phyloP scores from a whole-genome alignment of 2,888 invertebrate genomes.

The Bombylius major region DNA sequence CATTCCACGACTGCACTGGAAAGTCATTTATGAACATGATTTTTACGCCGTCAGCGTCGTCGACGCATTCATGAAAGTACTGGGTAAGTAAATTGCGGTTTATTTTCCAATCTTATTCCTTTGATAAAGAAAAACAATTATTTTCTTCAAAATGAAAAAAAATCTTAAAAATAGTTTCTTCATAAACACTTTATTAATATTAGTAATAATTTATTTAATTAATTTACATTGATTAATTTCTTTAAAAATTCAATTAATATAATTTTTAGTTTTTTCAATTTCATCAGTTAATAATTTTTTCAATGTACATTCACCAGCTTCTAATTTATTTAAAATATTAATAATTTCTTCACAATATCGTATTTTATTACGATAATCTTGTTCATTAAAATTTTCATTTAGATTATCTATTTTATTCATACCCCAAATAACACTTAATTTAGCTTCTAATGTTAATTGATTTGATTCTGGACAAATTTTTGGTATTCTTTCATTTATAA shows the following conservation, averaged over 20 bases:
- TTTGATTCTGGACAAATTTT: constrained; percentile 32
- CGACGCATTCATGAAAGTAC: no score
- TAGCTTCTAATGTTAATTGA: constrained; percentile 34
- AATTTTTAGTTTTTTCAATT: constrained; percentile 16
- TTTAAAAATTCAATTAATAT: background rate
- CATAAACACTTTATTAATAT: no score
- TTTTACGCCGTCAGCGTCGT: no score
- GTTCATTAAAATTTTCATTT: constrained; percentile 24
- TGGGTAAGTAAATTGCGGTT: no score
- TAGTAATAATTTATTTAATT: no score
- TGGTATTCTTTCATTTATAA: constrained; percentile 32
- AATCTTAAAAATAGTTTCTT: no score
- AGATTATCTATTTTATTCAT: constrained; percentile 22
- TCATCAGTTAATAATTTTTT: constrained; percentile 31
- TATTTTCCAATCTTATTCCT: no score
- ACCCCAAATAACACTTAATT: constrained; percentile 34
- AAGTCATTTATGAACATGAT: no score
- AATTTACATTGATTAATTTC: no score
- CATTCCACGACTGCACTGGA: no score
- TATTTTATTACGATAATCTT: constrained; percentile 27
- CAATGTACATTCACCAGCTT: constrained; percentile 34
- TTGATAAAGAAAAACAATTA: no score
- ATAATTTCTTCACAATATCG: constrained; percentile 34
- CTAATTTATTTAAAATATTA: constrained; percentile 28
- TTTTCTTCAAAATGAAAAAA: no score